Base-by-base conservation (phyloP, 64 coral and sea anemone species). In the Orbicella faveolata region DNA sequence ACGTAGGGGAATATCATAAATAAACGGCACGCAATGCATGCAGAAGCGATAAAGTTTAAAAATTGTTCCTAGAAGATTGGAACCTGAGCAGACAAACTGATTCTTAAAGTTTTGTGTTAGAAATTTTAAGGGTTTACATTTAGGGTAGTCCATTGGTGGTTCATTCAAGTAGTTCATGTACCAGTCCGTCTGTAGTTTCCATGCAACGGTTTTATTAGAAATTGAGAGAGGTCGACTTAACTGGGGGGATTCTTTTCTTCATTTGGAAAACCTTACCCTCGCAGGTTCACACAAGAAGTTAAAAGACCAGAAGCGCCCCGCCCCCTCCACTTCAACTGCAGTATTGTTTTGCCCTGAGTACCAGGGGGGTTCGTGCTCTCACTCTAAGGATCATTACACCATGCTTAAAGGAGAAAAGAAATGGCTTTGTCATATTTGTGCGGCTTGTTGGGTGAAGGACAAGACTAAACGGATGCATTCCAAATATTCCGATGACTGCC, bases 381-480 rank as follows among this genome's bases (percentile, higher is more conserved):
- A n/a, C n/a, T n/a, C n/a, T n/a, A n/a, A n/a, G n/a, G n/a, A n/a
- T n/a, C n/a, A n/a, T n/a, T n/a, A n/a, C n/a, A n/a, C n/a, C n/a
- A n/a, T n/a, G n/a, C n/a, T n/a, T n/a, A n/a, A n/a, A n/a, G n/a
- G n/a, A n/a, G n/a, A n/a, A 86, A 79, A 63, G 55, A 78, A 80
- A 26, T 89, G 74, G 88, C 61, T 89, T 8, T 70, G 75, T 4
- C 88, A 89, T 35, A 89, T 89, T 80, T 89, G 88, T 72, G 75
- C 75, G 33, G 57, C 88, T 16, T 89, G 76, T 67, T 89, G 88
- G 77, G 74, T 77, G 7, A 76, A 77, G 25, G 73, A 77, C 30
- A 76, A 62, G 59, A 61, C 20, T 3, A 78, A 77, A 21, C 48
- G 10, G 34, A 20, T 62, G n/a, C 87, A 88, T 76, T 61, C 73